Evolutionary conservation across 2,888 invertebrate species (phyloP), one percentile per base, ranked within the genome.

Genomic region (Pollenia amentaria): DNA sequence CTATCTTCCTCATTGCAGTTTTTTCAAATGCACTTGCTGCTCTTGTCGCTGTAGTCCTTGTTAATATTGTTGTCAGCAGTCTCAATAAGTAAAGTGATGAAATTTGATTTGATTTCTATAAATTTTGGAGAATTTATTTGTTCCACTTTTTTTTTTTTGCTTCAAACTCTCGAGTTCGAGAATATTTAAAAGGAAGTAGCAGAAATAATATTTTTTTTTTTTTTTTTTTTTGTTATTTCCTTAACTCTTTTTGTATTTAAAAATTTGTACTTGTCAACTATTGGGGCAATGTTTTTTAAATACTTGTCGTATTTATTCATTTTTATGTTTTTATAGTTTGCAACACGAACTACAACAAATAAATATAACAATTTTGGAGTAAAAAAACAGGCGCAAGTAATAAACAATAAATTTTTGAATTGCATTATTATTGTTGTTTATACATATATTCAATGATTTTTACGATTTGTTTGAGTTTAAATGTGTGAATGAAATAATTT

Each of bases 91-190:
- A 60, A 81, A 85, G 73, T 81, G 77, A 73, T 67, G 51, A 77
- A 65, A 81, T 81, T 72, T 77, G 57, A 57, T 65, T 78, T 73
- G 80, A 72, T 77, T 81, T 81, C 51, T 81, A 16, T 60, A 29
- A 29, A 65, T 72, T 85, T 80, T 64, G 6, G 18, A 21, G n/a
- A 42, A 21, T 16, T 12, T 42, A 42, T 55, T 57, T 46, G 2
- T 57, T 42, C 3, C 44, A 11, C 18, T 4, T 65, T 44, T 18
- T 75, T 7, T 29, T 7, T 65, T 65, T 18, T 46, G 14, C n/a
- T 44, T 29, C 16, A 16, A 64, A 21, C n/a, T 29, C 12, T 53
- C 11, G 29, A 57, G 7, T 16, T 44, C 16, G 21, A 44, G 73
- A 48, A 16, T 18, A 48, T 75, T 11, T 18, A 14, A n/a, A 40